Conservation (phyloP, 2,888 invertebrate genomes). For the Colletes collaris region DNA sequence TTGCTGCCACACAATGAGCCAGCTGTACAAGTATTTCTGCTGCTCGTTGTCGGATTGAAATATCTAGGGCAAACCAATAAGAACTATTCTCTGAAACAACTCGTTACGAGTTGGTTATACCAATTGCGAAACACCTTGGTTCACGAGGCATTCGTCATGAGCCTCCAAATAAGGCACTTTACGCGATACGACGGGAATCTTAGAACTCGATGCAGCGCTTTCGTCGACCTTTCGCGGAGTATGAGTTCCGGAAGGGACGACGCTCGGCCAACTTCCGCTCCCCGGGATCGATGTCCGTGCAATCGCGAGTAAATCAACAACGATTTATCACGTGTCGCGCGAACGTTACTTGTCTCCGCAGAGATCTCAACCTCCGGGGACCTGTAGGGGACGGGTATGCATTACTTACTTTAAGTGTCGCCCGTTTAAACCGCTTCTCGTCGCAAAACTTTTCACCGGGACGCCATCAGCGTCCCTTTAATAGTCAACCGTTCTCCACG, state of each 20-base stretch:
- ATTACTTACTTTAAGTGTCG: constrained; percentile 36
- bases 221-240: constrained; percentile 23
- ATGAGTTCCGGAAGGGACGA: constrained; percentile 7
- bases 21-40: background rate
- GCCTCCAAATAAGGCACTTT: too few species aligned
- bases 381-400: background rate
- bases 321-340: constrained; percentile 30
- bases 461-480: constrained; percentile 15
- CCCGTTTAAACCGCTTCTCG: constrained; percentile 18
- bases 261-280: constrained; percentile 11
- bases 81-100: too few species aligned
- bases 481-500: background rate
- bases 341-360: constrained; percentile 10
- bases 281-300: constrained; percentile 26
- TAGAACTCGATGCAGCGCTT: background rate
- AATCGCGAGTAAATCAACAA: constrained; percentile 11
- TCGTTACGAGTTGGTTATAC: too few species aligned
- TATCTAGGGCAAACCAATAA: too few species aligned
- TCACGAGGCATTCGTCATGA: too few species aligned
- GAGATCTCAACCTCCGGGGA: constrained; percentile 8
- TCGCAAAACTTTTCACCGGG: constrained; percentile 23
- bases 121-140: too few species aligned
- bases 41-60: background rate
- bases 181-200: too few species aligned
- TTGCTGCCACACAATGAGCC: background rate